Conservation (phyloP, 2,113 vertebrate genomes). For the Laticauda laticaudata region DNA sequence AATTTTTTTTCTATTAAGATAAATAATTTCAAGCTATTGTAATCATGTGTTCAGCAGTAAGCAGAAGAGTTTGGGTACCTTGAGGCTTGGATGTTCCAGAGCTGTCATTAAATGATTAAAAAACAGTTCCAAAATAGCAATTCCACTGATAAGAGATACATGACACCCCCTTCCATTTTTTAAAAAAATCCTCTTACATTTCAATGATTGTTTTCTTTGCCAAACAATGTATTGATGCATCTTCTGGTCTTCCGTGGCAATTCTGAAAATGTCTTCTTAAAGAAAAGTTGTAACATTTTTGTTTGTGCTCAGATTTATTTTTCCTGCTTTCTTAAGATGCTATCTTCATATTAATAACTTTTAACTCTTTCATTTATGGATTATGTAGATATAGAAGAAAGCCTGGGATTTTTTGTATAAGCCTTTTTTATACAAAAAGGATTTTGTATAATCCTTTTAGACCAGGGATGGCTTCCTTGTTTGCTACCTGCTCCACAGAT, state of each 20-base stretch:
- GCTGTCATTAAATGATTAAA: neutral
- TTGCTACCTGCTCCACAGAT: neutral
- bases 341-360: neutral
- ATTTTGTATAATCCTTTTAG: neutral
- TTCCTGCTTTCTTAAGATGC: neutral
- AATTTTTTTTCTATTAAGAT: neutral
- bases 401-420: neutral
- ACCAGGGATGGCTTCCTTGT: neutral
- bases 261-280: conserved; percentile 37
- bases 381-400: conserved; percentile 11
- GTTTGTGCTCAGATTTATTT: conserved; percentile 40
- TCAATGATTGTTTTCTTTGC: neutral
- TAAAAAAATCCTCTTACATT: neutral
- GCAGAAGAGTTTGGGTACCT: neutral
- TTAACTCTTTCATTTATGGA: conserved; percentile 39
- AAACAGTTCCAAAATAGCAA: accelerated
- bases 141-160: neutral
- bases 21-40: neutral
- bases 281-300: conserved; percentile 18
- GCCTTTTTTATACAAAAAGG: neutral
- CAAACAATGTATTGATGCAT: neutral
- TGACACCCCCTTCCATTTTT: neutral
- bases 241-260: neutral
- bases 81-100: neutral
- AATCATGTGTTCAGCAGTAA: neutral